These are phyloP conservation scores for Rutilus rutilus DNA, from an alignment of 2,113 vertebrate genomes.

Conservation along the genomic window DNA sequence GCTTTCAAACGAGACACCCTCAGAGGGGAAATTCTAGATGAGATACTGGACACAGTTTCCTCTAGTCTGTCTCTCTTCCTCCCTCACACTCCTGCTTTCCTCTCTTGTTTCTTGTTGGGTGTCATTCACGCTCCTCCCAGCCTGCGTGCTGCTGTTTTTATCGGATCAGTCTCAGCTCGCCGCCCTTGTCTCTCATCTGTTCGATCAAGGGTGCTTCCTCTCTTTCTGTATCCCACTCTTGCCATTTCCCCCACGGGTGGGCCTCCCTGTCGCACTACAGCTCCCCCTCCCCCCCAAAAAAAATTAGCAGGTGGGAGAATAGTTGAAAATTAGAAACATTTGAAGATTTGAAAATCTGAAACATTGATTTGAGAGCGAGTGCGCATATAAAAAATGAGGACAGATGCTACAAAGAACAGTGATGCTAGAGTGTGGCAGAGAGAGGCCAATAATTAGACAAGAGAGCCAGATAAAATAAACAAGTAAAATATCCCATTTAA, in stretches of 20 bases:
- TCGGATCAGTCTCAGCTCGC: slow-evolving; percentile 80
- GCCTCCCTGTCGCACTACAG: slow-evolving; percentile 9
- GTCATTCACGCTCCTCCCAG: slow-evolving; percentile 60
- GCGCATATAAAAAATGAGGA: neutral
- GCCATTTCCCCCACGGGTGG: slow-evolving; percentile 7
- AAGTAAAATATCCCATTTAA: neutral
- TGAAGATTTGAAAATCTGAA: neutral
- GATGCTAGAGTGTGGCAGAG: neutral
- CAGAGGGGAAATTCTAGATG: slow-evolving; percentile 49
- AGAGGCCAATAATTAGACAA: neutral
- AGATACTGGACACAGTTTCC: slow-evolving; percentile 45
- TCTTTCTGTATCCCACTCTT: slow-evolving; percentile 27
- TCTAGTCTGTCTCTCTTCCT: slow-evolving; percentile 52
- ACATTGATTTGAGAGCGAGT: neutral
- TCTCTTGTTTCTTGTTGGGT: slow-evolving; percentile 59
- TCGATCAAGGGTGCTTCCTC: slow-evolving; percentile 71
- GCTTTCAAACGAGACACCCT: slow-evolving; percentile 43
- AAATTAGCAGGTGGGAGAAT: slow-evolving; percentile 17
- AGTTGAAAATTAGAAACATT: neutral
- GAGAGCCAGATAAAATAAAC: neutral
- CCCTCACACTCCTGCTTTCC: slow-evolving; percentile 44
- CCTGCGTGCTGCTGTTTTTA: slow-evolving; percentile 70
- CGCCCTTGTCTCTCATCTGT: slow-evolving; percentile 76
- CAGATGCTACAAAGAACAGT: neutral
- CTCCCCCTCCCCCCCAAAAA: neutral